phyloP scores from a whole-genome alignment of 2,797 vertebrate species.

The Kryptopterus vitreolus region DNA sequence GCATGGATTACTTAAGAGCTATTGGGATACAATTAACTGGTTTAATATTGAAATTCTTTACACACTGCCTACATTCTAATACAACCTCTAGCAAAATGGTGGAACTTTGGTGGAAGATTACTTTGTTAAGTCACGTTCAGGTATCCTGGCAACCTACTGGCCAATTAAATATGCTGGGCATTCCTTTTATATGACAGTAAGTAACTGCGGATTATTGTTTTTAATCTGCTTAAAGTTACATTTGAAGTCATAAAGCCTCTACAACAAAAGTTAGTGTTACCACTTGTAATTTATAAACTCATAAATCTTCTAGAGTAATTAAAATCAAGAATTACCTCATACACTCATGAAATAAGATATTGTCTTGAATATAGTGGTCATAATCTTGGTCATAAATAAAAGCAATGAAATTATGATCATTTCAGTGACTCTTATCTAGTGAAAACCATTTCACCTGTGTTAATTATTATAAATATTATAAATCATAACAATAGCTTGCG shows the following conservation, averaged over 20 bases:
- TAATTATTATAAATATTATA: neutral
- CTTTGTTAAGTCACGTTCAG: neutral
- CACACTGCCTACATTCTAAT: neutral
- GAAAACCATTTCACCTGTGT: neutral
- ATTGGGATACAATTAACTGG: neutral
- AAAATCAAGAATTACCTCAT: no score
- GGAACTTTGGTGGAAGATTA: neutral
- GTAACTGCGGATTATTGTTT: neutral
- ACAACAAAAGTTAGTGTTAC: neutral
- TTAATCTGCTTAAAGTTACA: neutral
- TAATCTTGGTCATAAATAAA: neutral
- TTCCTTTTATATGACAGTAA: neutral
- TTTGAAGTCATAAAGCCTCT: neutral
- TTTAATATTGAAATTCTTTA: neutral
- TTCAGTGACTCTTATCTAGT: neutral
- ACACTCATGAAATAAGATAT: no score
- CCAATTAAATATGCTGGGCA: neutral
- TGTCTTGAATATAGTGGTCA: neutral
- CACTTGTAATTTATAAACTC: neutral
- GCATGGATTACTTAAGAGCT: neutral
- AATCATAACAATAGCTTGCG: neutral
- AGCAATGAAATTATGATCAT: neutral
- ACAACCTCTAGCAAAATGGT: neutral
- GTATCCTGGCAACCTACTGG: neutral
- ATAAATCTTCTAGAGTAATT: neutral